These are phyloP conservation scores for Larimichthys polyactis DNA, from an alignment of 2,113 vertebrate genomes.

Conservation along the genomic window DNA sequence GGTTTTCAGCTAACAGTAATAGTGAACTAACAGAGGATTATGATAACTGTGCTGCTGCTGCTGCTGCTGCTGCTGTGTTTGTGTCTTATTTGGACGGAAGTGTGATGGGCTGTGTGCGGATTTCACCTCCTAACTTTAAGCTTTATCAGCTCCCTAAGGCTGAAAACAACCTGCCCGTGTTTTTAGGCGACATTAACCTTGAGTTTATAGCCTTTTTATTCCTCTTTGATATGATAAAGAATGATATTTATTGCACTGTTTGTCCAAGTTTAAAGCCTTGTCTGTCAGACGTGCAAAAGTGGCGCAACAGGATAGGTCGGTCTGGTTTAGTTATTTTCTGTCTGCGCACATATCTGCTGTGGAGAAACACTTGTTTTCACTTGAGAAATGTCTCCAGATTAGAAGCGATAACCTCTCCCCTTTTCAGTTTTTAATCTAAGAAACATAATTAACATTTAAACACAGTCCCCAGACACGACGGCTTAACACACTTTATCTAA, in stretches of 20 bases:
- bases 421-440: neutral
- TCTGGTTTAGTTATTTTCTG: slow-evolving; percentile 27
- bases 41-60: neutral
- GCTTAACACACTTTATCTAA: slow-evolving; percentile 4
- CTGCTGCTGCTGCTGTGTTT: neutral
- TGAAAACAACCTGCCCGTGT: neutral
- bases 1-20: too few relatives aligned
- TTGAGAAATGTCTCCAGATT: neutral
- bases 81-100: slow-evolving; percentile 36
- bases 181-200: neutral
- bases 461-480: neutral
- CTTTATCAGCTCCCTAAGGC: neutral
- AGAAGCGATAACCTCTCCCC: neutral
- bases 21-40: neutral
- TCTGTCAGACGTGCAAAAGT: neutral
- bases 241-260: neutral
- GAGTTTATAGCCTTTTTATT: neutral
- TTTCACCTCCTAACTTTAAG: neutral
- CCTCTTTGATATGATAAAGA: neutral
- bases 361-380: slow-evolving; percentile 5
- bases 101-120: neutral
- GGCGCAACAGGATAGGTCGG: slow-evolving; percentile 52
- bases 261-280: neutral
- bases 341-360: slow-evolving; percentile 10
- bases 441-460: too few relatives aligned